Percentiles rank a stretch among this genome's conserved stretches.
These are phyloP conservation scores for Parapsyche elsis DNA, from an alignment of 1,140 invertebrate species.

Conservation along the genomic window DNA sequence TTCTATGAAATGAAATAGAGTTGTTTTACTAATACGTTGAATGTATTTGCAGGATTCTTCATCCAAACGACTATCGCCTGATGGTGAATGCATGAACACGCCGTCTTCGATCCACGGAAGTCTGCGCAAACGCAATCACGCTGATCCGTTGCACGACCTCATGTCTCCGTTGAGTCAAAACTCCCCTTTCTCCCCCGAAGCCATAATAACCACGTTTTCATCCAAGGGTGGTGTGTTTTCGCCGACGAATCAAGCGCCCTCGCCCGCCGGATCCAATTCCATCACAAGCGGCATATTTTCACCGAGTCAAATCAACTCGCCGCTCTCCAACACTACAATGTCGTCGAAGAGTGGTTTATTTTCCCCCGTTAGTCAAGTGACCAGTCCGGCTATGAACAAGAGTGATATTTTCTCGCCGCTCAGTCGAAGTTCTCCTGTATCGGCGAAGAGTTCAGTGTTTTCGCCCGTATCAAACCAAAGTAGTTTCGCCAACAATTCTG, in stretches of 20 bases:
- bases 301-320: conserved; percentile 67
- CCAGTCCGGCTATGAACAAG: conserved; percentile 60
- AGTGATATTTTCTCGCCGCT: conserved; percentile 66
- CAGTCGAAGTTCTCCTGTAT: conserved; percentile 64
- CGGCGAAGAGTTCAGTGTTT: conserved; percentile 63
- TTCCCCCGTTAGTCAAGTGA: conserved; percentile 65
- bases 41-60: conserved; percentile 51
- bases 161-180: conserved; percentile 62
- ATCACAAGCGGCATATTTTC: conserved; percentile 68
- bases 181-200: conserved; percentile 61
- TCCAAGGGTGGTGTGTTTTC: conserved; percentile 61
- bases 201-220: conserved; percentile 62
- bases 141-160: conserved; percentile 60
- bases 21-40: too few relatives aligned
- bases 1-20: too few relatives aligned
- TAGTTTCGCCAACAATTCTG: conserved; percentile 58
- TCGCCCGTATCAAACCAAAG: conserved; percentile 62
- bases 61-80: conserved; percentile 67
- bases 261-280: conserved; percentile 68
- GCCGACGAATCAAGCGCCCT: conserved; percentile 65
- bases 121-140: conserved; percentile 64
- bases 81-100: conserved; percentile 66
- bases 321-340: conserved; percentile 67
- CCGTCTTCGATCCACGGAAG: conserved; percentile 65
- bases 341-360: conserved; percentile 67